Evolutionary conservation across 2,888 invertebrate genomes (phyloP).

Genomic region (Maniola hyperantus): DNA sequence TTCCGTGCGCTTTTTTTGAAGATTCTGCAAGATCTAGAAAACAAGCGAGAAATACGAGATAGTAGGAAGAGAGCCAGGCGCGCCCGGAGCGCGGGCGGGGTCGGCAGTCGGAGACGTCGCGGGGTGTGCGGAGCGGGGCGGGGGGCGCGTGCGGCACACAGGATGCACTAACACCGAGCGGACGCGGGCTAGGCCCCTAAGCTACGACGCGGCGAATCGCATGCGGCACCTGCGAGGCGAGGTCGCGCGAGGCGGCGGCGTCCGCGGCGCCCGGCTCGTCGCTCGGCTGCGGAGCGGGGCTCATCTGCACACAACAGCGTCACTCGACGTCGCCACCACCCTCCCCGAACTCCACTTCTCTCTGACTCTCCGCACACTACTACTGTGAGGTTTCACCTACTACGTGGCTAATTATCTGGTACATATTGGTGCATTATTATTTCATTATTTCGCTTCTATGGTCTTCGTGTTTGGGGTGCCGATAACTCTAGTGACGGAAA

Average conservation of each 20-base stretch:
- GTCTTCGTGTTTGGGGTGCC: conserved; percentile 20
- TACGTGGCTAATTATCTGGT: conserved; percentile 42
- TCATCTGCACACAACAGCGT: conserved; percentile 81
- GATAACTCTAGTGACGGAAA: conserved; percentile 28
- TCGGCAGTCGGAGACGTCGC: conserved; percentile 62
- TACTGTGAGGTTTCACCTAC: conserved; percentile 48
- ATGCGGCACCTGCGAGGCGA: conserved; percentile 77
- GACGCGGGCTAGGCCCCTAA: conserved; percentile 76
- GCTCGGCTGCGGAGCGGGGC: conserved; percentile 77
- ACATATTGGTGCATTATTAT: conserved; percentile 39
- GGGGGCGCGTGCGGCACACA: conserved; percentile 54
- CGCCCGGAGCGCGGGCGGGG: conserved; percentile 68
- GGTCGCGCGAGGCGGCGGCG: conserved; percentile 72
- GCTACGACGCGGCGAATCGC: conserved; percentile 58
- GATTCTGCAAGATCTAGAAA: conserved; percentile 99
- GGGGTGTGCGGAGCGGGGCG: conserved; percentile 56
- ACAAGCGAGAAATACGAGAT: conserved; percentile 94
- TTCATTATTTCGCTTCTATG: conserved; percentile 32
- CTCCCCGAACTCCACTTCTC: conserved; percentile 79
- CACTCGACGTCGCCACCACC: conserved; percentile 71
- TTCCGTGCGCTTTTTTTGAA: conserved; percentile 99
- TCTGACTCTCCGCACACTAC: conserved; percentile 74
- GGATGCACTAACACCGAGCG: conserved; percentile 75
- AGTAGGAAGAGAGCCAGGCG: conserved; percentile 86
- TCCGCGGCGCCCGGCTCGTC: conserved; percentile 72